Conservation (phyloP, 1,140 invertebrate genomes). For the Drosophila ercepeae region DNA sequence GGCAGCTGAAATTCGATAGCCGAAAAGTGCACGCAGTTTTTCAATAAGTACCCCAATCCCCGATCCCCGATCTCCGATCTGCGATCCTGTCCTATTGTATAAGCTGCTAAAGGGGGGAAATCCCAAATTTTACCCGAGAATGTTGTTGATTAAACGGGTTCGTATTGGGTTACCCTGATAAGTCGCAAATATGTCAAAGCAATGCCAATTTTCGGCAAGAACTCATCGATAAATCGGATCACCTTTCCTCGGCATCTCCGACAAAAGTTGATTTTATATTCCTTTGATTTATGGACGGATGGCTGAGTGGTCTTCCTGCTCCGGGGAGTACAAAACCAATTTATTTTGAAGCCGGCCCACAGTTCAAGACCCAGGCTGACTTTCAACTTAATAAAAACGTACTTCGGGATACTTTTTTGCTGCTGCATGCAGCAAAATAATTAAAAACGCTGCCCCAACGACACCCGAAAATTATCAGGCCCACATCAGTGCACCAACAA, state of each 20-base stretch:
- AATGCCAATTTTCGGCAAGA: constrained; percentile 33
- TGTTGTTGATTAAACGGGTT: constrained; percentile 50
- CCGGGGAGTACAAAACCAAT: constrained; percentile 43
- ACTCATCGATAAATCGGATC: constrained; percentile 37
- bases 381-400: constrained; percentile 41
- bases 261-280: constrained; percentile 5
- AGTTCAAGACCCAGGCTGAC: constrained; percentile 41
- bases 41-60: no score
- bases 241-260: constrained; percentile 16
- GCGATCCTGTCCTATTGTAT: constrained; percentile 55
- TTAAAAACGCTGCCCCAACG: constrained; percentile 69
- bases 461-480: constrained; percentile 33
- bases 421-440: constrained; percentile 57
- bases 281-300: constrained; percentile 38
- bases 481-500: constrained; percentile 63
- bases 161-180: constrained; percentile 50
- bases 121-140: constrained; percentile 27
- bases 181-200: constrained; percentile 25
- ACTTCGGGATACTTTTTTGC: background rate
- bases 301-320: constrained; percentile 12
- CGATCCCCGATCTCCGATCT: constrained; percentile 23
- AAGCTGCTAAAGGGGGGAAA: constrained; percentile 49
- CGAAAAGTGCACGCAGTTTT: constrained; percentile 37
- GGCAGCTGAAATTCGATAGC: constrained; percentile 62
- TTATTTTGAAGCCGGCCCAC: constrained; percentile 53